A percentile compares a stretch with the other conserved stretches of the same genome.
These are phyloP conservation scores for Cataglyphis hispanica DNA, from an alignment of 1,140 invertebrate genomes.

Conservation along the genomic window DNA sequence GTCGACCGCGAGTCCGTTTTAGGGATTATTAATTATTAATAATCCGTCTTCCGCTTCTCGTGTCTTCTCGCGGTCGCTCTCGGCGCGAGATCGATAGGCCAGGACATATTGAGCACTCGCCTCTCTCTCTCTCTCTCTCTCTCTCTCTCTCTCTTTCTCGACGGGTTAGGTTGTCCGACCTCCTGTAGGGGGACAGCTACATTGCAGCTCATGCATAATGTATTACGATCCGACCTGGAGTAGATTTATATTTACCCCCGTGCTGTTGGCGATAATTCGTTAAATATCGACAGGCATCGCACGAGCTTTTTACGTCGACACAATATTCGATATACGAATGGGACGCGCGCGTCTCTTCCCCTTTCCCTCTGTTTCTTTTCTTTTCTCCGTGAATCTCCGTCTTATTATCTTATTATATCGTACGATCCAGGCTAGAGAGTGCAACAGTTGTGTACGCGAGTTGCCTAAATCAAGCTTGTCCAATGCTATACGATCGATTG, in stretches of 20 bases:
- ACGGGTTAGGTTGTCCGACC: conserved; percentile 76
- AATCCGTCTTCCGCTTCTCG: conserved; percentile 73
- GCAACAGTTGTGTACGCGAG: conserved; percentile 63
- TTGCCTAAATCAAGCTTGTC: not conserved
- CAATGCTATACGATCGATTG: conserved; percentile 1
- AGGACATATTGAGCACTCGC: conserved; percentile 75
- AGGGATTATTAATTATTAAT: conserved; percentile 70
- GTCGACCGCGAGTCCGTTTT: conserved; percentile 44
- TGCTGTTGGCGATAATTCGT: conserved; percentile 73
- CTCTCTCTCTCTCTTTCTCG: conserved; percentile 54
- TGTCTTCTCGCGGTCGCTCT: conserved; percentile 73
- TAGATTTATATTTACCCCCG: conserved; percentile 77
- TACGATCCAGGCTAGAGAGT: conserved; percentile 34
- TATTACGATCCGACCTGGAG: conserved; percentile 76
- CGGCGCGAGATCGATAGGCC: conserved; percentile 74
- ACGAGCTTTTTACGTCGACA: conserved; percentile 59
- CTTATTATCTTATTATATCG: conserved; percentile 37
- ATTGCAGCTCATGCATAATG: conserved; percentile 77
- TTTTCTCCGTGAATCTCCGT: conserved; percentile 8
- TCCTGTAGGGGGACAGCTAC: conserved; percentile 74
- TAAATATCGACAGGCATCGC: conserved; percentile 75
- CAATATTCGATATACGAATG: conserved; percentile 58
- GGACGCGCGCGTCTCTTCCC: conserved; percentile 14
- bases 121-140: conserved; percentile 48
- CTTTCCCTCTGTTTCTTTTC: not conserved